These are phyloP conservation scores for Gymnogyps californianus DNA, from an alignment of 2,113 vertebrate genomes.

Conservation along the genomic window DNA sequence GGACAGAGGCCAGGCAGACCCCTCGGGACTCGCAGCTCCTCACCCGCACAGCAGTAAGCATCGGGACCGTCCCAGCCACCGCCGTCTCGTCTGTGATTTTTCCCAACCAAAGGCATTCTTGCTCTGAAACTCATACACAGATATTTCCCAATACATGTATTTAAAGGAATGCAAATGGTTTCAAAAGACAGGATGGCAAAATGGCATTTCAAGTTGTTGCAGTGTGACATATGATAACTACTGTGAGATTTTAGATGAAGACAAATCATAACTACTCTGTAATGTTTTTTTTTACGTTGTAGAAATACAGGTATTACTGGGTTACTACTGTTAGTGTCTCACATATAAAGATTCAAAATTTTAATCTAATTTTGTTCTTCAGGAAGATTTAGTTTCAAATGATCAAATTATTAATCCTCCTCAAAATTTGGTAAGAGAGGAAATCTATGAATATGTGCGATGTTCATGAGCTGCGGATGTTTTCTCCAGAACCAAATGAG, in stretches of 20 bases:
- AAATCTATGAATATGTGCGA: fast-evolving
- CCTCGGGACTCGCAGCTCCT: not conserved
- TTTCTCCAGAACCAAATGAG: not conserved
- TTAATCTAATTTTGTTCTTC: not conserved
- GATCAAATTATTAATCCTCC: not conserved
- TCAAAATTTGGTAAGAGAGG: not conserved
- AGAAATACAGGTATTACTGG: not conserved
- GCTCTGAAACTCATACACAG: not conserved
- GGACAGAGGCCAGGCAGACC: not conserved
- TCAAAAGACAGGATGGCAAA: not conserved
- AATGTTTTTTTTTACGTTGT: not conserved
- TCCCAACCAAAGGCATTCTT: not conserved
- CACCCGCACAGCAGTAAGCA: not conserved
- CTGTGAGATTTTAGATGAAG: not conserved
- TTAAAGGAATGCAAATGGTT: not conserved
- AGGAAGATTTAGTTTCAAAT: not conserved
- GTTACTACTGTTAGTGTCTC: not conserved
- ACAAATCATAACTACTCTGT: not conserved
- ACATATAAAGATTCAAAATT: not conserved
- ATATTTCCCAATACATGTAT: not conserved
- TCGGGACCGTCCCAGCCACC: fast-evolving
- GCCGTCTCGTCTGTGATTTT: not conserved
- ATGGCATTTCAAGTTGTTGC: not conserved
- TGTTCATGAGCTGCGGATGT: not conserved
- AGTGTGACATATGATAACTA: not conserved